A percentile compares a stretch with the other conserved stretches of the same genome.
Evolutionary conservation across 2,113 vertebrate species (phyloP).

Genomic region (Meriones unguiculatus): DNA sequence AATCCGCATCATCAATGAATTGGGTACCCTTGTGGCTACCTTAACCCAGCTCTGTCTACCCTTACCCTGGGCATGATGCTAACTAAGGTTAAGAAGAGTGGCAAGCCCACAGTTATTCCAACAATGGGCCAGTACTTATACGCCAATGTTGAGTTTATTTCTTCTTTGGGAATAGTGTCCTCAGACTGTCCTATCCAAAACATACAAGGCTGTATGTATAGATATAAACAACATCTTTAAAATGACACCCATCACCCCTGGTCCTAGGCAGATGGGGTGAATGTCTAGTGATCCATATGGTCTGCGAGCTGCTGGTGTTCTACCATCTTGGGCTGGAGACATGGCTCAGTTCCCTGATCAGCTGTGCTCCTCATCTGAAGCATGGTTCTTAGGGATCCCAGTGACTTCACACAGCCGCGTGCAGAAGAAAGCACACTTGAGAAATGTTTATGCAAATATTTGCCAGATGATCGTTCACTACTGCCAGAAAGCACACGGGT

Average conservation of each 20-base stretch:
- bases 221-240: conserved; percentile 5
- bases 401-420: background rate
- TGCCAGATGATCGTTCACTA: background rate
- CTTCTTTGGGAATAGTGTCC: background rate
- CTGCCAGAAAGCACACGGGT: background rate
- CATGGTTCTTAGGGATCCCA: background rate
- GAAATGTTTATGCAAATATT: background rate
- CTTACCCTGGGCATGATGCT: background rate
- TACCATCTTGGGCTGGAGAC: background rate
- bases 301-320: background rate
- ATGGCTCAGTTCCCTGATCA: background rate
- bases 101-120: background rate
- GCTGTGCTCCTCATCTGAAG: background rate
- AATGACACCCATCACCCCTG: background rate
- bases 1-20: background rate
- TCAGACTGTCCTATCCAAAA: background rate
- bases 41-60: background rate
- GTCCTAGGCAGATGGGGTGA: background rate
- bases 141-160: background rate
- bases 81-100: background rate
- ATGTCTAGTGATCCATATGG: background rate
- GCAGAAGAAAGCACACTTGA: background rate
- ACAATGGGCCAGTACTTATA: background rate
- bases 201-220: background rate
- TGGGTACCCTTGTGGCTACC: background rate